These are phyloP conservation scores for Lepisosteus osseus DNA, from an alignment of 2,113 vertebrate species.

Conservation along the genomic window DNA sequence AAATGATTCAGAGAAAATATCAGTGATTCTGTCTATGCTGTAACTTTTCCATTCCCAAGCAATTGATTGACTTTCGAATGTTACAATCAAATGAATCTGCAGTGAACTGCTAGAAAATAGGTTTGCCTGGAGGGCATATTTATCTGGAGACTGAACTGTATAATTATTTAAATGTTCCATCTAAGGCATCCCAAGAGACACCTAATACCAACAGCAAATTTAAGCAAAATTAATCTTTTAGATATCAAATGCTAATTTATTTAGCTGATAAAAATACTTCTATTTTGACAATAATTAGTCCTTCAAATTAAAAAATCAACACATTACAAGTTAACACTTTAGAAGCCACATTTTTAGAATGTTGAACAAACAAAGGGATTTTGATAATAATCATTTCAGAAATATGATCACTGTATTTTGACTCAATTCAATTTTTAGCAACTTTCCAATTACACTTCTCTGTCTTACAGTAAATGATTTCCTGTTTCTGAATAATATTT, in stretches of 20 bases:
- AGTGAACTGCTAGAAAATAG: no score
- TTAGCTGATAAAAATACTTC: conserved; percentile 4
- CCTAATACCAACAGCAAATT: conserved; percentile 7
- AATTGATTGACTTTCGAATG: not conserved
- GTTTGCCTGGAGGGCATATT: conserved; percentile 4
- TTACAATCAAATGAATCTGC: not conserved
- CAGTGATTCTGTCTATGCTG: no score
- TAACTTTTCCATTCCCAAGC: not conserved
- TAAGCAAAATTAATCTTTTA: not conserved
- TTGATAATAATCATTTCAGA: no score
- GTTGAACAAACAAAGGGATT: no score
- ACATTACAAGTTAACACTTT: not conserved
- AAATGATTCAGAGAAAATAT: not conserved
- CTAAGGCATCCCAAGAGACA: conserved; percentile 10
- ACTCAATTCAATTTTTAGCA: no score
- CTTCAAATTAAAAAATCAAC: not conserved
- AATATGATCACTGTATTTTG: no score
- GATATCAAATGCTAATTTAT: conserved; percentile 10
- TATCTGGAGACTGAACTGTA: conserved; percentile 9
- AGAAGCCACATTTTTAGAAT: no score
- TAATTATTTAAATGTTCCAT: conserved; percentile 8
- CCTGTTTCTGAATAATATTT: no score
- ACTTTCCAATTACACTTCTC: no score
- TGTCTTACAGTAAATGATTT: no score
- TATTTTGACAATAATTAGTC: not conserved